phyloP scores from a whole-genome alignment of 2,888 invertebrate genomes.

The Meganola albula region DNA sequence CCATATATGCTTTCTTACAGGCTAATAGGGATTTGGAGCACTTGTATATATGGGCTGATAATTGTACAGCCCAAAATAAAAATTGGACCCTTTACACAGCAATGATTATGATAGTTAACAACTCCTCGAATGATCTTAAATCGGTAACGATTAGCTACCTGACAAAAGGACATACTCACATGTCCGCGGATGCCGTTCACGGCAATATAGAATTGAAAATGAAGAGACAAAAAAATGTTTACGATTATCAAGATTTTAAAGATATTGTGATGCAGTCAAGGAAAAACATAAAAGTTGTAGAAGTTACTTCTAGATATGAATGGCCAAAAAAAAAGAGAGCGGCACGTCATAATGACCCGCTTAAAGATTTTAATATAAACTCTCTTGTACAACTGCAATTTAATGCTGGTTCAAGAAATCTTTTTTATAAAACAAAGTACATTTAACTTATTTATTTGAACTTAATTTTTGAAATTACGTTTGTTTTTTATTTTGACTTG shows the following conservation, averaged over 20 bases:
- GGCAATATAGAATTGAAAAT: slow-evolving; percentile 18
- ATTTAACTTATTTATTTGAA: slow-evolving; percentile 6
- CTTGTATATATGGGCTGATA: slow-evolving; percentile 7
- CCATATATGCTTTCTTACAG: slow-evolving; percentile 6
- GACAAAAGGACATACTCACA: slow-evolving; percentile 18
- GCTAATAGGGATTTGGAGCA: slow-evolving; percentile 9
- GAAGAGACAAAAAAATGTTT: slow-evolving; percentile 11
- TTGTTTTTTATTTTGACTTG: too few relatives aligned
- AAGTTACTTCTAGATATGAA: slow-evolving; percentile 9
- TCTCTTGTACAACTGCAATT: slow-evolving; percentile 15
- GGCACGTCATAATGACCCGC: slow-evolving; percentile 11
- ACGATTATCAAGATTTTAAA: slow-evolving; percentile 16
- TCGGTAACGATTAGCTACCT: slow-evolving; percentile 12
- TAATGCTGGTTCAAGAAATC: slow-evolving; percentile 8
- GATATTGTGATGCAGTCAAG: slow-evolving; percentile 15
- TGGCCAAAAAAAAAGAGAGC: slow-evolving; percentile 16
- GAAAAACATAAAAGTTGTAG: slow-evolving; percentile 13
- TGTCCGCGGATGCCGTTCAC: slow-evolving; percentile 15
- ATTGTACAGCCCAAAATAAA: slow-evolving; percentile 8
- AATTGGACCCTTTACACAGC: slow-evolving; percentile 7
- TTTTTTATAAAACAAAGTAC: slow-evolving; percentile 6
- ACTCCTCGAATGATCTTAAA: slow-evolving; percentile 8
- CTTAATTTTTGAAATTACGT: slow-evolving; percentile 4
- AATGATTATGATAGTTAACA: slow-evolving; percentile 8
- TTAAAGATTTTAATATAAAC: slow-evolving; percentile 15